Percentiles rank a stretch among this genome's conserved stretches.
Evolutionary conservation across 2,888 invertebrate species (phyloP).

Genomic region (Agonopterix subpropinquella): DNA sequence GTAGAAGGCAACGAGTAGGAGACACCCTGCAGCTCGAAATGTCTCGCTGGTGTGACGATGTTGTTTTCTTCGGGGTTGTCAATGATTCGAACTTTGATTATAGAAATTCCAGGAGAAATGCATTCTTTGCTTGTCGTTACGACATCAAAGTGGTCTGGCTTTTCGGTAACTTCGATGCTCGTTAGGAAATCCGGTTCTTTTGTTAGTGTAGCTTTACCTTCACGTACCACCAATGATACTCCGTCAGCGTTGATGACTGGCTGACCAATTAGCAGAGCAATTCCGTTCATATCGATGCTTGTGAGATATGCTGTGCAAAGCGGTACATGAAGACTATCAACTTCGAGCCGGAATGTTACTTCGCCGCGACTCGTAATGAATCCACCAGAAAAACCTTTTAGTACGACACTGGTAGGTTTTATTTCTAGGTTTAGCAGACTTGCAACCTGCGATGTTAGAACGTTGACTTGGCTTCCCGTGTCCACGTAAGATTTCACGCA

Average conservation of each 20-base stretch:
- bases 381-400: too few species aligned
- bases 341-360: too few species aligned
- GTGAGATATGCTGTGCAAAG: slow-evolving; percentile 10
- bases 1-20: slow-evolving; percentile 20
- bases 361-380: too few species aligned
- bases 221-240: slow-evolving; percentile 9
- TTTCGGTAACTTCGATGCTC: slow-evolving; percentile 4
- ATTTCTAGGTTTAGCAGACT: too few species aligned
- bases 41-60: slow-evolving; percentile 14
- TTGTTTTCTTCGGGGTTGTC: slow-evolving; percentile 9
- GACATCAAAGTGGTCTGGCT: slow-evolving; percentile 8
- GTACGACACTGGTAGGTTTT: too few species aligned
- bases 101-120: slow-evolving; percentile 15
- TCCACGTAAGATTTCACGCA: too few species aligned
- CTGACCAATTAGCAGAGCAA: slow-evolving; percentile 16
- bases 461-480: too few species aligned
- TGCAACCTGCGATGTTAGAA: too few species aligned
- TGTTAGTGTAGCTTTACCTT: slow-evolving; percentile 7
- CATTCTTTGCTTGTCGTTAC: slow-evolving; percentile 9
- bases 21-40: slow-evolving; percentile 15
- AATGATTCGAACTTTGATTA: slow-evolving; percentile 13
- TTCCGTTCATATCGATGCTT: slow-evolving; percentile 8
- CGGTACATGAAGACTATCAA: too few species aligned
- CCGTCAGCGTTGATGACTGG: slow-evolving; percentile 13
- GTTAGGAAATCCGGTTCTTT: background rate